Percentiles rank a stretch among this genome's conserved stretches.
Evolutionary conservation across 2,888 invertebrate genomes (phyloP).

Genomic region (Eilema griseolum): DNA sequence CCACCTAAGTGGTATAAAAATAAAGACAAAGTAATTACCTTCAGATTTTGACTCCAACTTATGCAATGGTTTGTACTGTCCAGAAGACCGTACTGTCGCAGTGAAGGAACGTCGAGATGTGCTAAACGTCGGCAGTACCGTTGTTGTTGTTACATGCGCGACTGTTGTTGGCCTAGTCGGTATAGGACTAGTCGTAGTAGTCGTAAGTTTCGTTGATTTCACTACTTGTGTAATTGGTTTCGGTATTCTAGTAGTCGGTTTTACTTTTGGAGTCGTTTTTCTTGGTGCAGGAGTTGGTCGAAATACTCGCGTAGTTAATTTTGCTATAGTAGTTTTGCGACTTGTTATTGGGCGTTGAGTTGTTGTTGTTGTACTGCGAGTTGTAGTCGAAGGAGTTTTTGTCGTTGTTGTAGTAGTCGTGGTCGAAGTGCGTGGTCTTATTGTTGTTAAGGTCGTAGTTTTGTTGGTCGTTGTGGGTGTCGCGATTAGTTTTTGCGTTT

Average conservation of each 20-base stretch:
- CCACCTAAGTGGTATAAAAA: no score
- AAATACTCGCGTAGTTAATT: background rate
- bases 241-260: background rate
- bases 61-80: background rate
- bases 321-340: background rate
- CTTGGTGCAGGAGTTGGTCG: background rate
- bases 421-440: slow-evolving; percentile 29
- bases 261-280: background rate
- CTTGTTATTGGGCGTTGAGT: slow-evolving; percentile 1
- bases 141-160: background rate
- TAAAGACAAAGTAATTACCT: slow-evolving; percentile 24
- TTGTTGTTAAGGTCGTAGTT: slow-evolving; percentile 24
- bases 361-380: background rate
- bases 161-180: slow-evolving; percentile 1
- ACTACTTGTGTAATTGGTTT: slow-evolving; percentile 1
- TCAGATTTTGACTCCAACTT: slow-evolving; percentile 8
- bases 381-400: background rate
- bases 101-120: background rate
- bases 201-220: slow-evolving; percentile 23
- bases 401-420: slow-evolving; percentile 20
- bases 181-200: slow-evolving; percentile 3
- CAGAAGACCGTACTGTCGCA: background rate
- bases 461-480: slow-evolving; percentile 18
- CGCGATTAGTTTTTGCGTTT: slow-evolving; percentile 64
- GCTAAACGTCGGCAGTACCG: background rate